phyloP scores from a whole-genome alignment of 2,113 vertebrate species.

The Dasyornis broadbenti region DNA sequence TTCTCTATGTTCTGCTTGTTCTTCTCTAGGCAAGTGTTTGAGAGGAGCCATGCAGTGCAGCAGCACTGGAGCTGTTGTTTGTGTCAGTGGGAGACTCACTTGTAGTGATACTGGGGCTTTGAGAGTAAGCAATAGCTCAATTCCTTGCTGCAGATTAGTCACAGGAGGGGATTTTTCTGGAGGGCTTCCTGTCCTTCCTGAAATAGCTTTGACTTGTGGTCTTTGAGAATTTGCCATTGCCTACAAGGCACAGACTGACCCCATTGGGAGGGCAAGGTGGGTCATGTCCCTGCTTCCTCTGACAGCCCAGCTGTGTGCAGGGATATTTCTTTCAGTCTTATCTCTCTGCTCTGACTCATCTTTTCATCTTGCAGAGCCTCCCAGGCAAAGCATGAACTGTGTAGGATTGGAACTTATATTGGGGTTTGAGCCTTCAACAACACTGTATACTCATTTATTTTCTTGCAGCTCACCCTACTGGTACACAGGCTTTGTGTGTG shows the following conservation, averaged over 20 bases:
- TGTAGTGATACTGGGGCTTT: neutral
- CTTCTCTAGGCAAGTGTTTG: neutral
- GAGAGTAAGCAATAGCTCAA: neutral
- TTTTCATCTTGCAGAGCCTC: neutral
- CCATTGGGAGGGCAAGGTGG: neutral
- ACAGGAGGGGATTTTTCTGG: neutral
- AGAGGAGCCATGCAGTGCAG: neutral
- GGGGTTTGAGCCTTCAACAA: neutral
- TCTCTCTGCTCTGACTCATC: neutral
- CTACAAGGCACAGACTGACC: too few species aligned
- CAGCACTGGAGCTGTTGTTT: neutral
- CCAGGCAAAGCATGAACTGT: neutral
- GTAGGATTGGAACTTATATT: neutral
- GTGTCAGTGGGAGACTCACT: neutral
- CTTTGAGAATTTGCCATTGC: neutral
- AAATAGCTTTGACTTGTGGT: neutral
- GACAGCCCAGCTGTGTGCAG: neutral
- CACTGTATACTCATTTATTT: neutral
- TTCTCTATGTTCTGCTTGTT: accelerated
- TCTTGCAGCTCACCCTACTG: slow-evolving; percentile 28
- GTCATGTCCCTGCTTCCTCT: neutral
- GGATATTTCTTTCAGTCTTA: neutral
- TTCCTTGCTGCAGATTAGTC: neutral
- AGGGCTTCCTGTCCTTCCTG: neutral
- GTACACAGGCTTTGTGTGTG: neutral